Conservation (phyloP, 2,888 invertebrate species). For the Tipula vernalis region DNA sequence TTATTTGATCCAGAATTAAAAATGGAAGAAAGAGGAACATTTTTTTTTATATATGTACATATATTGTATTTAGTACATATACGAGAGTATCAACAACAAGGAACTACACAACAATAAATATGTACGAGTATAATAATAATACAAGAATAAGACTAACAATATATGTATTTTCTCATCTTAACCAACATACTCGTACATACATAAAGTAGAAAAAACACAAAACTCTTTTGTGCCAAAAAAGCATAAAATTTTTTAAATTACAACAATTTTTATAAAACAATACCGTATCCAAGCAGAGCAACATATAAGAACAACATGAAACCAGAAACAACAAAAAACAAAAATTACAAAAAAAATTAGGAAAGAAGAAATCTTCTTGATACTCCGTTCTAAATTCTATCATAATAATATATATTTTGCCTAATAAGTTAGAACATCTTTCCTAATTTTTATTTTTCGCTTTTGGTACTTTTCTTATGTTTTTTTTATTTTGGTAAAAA, state of each 20-base stretch:
- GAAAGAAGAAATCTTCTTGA: background rate
- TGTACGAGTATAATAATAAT: background rate
- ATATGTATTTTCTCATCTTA: background rate
- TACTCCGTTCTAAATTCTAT: background rate
- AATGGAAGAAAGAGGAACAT: background rate
- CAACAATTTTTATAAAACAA: background rate
- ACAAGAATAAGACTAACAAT: background rate
- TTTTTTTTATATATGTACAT: background rate
- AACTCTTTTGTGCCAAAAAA: background rate
- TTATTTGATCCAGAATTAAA: background rate
- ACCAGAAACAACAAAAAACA: background rate
- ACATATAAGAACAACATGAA: background rate
- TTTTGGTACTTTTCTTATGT: background rate
- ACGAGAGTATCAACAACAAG: background rate
- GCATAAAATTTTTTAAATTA: background rate
- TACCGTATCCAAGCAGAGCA: background rate
- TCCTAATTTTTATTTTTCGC: background rate
- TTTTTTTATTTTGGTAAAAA: background rate
- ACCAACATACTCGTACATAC: background rate
- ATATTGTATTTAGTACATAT: background rate
- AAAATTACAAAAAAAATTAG: background rate
- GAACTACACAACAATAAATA: background rate
- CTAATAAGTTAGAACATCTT: background rate
- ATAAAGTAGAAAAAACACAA: background rate
- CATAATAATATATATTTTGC: background rate